phyloP scores from a whole-genome alignment of 2,113 vertebrate genomes.

The Varanus salvator region DNA sequence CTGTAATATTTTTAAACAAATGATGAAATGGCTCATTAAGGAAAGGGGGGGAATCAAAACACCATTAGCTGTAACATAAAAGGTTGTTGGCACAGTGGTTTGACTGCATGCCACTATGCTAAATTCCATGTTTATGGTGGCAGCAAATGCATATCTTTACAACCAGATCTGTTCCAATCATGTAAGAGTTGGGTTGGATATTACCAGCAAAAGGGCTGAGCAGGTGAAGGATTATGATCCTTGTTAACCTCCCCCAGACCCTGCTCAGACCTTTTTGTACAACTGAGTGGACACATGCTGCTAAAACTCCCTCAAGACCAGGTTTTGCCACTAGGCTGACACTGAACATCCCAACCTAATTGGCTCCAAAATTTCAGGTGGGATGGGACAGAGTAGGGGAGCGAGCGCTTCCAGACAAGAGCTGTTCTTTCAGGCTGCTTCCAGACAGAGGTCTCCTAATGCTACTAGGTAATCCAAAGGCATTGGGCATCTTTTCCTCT shows the following conservation, averaged over 20 bases:
- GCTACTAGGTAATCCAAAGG: too few relatives aligned
- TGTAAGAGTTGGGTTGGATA: not conserved
- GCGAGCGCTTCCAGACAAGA: too few relatives aligned
- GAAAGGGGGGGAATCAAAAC: constrained; percentile 6
- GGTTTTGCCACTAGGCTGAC: too few relatives aligned
- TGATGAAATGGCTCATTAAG: constrained; percentile 16
- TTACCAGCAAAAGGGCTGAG: not conserved
- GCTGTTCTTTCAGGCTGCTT: too few relatives aligned
- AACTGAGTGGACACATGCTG: too few relatives aligned
- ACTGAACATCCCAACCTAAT: too few relatives aligned
- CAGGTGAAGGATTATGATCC: not conserved
- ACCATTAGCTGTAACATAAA: constrained; percentile 30
- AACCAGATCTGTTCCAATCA: not conserved
- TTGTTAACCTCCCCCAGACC: not conserved
- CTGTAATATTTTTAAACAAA: constrained; percentile 17
- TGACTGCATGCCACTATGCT: not conserved
- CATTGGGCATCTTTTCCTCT: too few relatives aligned
- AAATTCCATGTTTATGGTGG: not conserved
- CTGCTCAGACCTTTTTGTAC: not conserved
- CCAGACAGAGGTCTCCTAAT: too few relatives aligned
- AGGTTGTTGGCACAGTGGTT: not conserved
- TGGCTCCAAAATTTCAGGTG: too few relatives aligned
- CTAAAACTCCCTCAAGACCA: too few relatives aligned
- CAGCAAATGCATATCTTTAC: not conserved
- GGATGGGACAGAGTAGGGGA: too few relatives aligned